These are phyloP conservation scores for Mimas tiliae DNA, from an alignment of 2,888 invertebrate species.

Conservation along the genomic window DNA sequence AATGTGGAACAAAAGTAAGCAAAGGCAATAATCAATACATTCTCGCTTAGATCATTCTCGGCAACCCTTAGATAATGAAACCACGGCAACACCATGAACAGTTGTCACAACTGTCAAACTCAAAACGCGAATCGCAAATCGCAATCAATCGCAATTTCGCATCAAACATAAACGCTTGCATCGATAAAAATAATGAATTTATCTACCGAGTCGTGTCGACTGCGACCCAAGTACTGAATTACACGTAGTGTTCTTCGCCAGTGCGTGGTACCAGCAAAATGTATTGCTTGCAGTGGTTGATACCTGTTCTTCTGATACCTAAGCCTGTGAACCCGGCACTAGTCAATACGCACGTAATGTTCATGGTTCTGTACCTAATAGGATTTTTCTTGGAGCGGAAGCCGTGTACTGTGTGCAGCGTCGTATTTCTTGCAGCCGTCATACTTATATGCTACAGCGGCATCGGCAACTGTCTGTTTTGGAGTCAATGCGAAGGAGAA, in stretches of 20 bases:
- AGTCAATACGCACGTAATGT: conserved; percentile 98
- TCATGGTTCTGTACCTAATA: conserved; percentile 97
- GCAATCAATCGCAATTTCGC: conserved; percentile 17
- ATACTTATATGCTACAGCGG: conserved; percentile 98
- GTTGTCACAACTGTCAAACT: background rate
- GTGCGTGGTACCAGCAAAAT: conserved; percentile 77
- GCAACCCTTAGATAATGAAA: too few relatives aligned
- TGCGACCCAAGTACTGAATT: conserved; percentile 51
- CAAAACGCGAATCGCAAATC: conserved; percentile 28
- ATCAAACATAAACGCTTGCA: conserved; percentile 25
- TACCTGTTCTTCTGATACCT: conserved; percentile 98
- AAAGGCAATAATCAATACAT: too few relatives aligned
- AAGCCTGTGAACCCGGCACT: conserved; percentile 98
- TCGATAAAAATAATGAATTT: conserved; percentile 50
- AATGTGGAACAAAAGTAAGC: too few relatives aligned
- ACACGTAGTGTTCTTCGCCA: conserved; percentile 43
- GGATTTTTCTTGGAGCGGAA: conserved; percentile 98
- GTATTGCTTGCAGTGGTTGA: conserved; percentile 99
- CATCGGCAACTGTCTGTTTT: conserved; percentile 96
- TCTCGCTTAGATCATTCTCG: too few relatives aligned
- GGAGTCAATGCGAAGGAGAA: conserved; percentile 91
- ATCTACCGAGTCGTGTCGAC: conserved; percentile 65
- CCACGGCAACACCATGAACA: too few relatives aligned
- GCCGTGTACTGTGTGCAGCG: conserved; percentile 98
- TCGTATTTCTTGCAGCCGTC: conserved; percentile 96